Evolutionary conservation across 2,113 vertebrate genomes (phyloP).

Genomic region (Peucedramus taeniatus): DNA sequence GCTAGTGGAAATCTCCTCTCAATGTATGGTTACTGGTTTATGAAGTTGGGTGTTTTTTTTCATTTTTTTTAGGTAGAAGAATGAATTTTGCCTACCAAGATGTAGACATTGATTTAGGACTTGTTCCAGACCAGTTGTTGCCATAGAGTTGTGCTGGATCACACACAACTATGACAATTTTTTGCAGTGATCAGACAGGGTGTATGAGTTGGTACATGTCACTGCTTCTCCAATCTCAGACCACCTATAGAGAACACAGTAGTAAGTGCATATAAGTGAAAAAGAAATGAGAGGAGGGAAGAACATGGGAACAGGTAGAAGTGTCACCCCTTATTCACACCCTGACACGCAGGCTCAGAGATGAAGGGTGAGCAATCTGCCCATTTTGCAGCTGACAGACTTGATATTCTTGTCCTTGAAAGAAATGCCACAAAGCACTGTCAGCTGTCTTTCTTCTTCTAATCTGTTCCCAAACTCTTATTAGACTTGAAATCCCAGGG

Average conservation of each 20-base stretch:
- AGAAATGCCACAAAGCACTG: background rate
- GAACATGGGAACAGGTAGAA: background rate
- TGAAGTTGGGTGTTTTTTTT: background rate
- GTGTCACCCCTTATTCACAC: background rate
- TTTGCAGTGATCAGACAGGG: background rate
- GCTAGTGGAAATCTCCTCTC: background rate
- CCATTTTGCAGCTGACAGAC: background rate
- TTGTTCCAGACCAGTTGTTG: background rate
- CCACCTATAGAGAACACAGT: background rate
- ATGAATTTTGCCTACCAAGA: background rate
- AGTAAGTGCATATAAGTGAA: background rate
- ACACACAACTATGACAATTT: background rate
- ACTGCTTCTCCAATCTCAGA: background rate
- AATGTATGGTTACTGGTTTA: background rate
- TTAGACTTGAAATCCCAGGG: background rate
- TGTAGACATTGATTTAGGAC: background rate
- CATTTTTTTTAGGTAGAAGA: background rate
- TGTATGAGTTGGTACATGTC: background rate
- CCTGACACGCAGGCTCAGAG: accelerated
- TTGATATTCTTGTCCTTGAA: background rate
- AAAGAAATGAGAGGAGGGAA: background rate
- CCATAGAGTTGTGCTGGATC: accelerated
- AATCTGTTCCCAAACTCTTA: background rate
- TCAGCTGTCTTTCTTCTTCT: background rate
- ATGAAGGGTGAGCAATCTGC: background rate